phyloP scores from a whole-genome alignment of 1,140 invertebrate species.

The Trichomalopsis sarcophagae region DNA sequence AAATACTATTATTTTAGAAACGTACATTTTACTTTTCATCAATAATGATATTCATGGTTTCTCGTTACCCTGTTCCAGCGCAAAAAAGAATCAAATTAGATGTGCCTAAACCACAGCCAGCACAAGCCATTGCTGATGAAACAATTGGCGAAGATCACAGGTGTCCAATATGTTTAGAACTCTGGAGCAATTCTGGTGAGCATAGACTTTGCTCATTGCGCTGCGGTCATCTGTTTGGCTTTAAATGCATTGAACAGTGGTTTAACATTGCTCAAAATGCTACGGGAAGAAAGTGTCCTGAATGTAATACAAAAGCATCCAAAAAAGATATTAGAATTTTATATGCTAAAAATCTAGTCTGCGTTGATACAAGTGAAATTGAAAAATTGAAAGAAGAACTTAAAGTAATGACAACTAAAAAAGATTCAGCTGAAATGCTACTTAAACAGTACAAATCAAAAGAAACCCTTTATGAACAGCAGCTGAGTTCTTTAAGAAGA shows the following conservation, averaged over 20 bases:
- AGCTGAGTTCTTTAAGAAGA: slow-evolving; percentile 68
- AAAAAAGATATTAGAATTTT: slow-evolving; percentile 85
- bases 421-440: slow-evolving; percentile 73
- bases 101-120: not conserved
- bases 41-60: not conserved
- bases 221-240: slow-evolving; percentile 94
- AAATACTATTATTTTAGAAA: not conserved
- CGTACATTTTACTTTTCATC: not conserved
- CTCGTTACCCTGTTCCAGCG: slow-evolving; percentile 29
- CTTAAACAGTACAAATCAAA: slow-evolving; percentile 74
- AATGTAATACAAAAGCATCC: slow-evolving; percentile 88
- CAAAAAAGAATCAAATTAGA: slow-evolving; percentile 42
- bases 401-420: slow-evolving; percentile 67
- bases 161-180: slow-evolving; percentile 92
- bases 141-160: slow-evolving; percentile 78
- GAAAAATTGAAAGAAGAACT: slow-evolving; percentile 76
- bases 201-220: slow-evolving; percentile 88
- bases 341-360: slow-evolving; percentile 79
- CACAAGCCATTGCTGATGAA: not conserved
- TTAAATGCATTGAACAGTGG: slow-evolving; percentile 89
- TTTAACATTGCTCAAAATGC: slow-evolving; percentile 68
- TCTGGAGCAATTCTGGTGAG: slow-evolving; percentile 89
- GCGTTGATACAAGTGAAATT: slow-evolving; percentile 81
- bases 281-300: slow-evolving; percentile 81
- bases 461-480: slow-evolving; percentile 74